These are phyloP conservation scores for Danio jaintianensis DNA, from an alignment of 2,797 vertebrate species.

Conservation along the genomic window DNA sequence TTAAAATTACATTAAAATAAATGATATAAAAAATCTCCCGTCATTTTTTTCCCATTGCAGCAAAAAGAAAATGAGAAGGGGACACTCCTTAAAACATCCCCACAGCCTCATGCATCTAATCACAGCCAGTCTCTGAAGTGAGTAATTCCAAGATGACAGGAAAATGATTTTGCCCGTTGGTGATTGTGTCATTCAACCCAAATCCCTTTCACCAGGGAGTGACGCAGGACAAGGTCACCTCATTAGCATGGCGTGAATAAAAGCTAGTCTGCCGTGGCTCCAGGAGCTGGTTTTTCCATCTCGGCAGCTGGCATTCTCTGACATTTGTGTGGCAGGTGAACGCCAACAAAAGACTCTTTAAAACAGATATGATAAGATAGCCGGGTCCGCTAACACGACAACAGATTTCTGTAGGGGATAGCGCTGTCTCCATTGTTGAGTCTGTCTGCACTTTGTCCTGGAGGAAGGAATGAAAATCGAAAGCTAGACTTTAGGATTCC, in stretches of 20 bases:
- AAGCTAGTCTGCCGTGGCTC: background rate
- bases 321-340: slow-evolving; percentile 56
- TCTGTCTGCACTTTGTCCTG: background rate
- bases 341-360: slow-evolving; percentile 30
- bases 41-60: background rate
- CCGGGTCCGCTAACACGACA: background rate
- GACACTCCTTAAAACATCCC: slow-evolving; percentile 15
- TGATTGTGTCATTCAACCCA: slow-evolving; percentile 35
- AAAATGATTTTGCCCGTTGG: slow-evolving; percentile 37
- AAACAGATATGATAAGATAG: slow-evolving; percentile 43
- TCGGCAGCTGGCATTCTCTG: slow-evolving; percentile 44
- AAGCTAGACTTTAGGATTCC: slow-evolving; percentile 23
- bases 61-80: slow-evolving; percentile 13
- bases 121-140: slow-evolving; percentile 28
- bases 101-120: slow-evolving; percentile 29
- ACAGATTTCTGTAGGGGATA: slow-evolving; percentile 33
- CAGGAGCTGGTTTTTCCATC: background rate
- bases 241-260: slow-evolving; percentile 51
- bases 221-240: slow-evolving; percentile 48
- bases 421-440: slow-evolving; percentile 17
- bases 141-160: slow-evolving; percentile 44
- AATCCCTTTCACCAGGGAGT: slow-evolving; percentile 16
- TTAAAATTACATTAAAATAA: too few relatives aligned
- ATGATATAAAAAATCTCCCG: too few relatives aligned
- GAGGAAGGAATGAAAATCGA: background rate